A percentile compares a stretch with the other conserved stretches of the same genome.
Evolutionary conservation across 2,888 invertebrate species (phyloP).

Genomic region (Cantharis rustica): DNA sequence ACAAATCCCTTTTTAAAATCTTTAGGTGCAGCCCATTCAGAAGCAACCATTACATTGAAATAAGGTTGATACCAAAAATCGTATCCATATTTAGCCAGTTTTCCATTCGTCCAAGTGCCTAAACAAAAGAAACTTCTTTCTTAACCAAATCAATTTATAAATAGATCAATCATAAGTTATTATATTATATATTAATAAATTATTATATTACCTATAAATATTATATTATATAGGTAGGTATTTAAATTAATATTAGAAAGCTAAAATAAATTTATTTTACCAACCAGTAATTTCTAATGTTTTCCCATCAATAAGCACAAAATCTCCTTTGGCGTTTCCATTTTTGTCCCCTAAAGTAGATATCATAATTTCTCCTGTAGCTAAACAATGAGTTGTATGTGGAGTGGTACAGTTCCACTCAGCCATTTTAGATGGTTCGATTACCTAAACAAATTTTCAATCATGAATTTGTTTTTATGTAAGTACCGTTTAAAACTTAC

Average conservation of each 20-base stretch:
- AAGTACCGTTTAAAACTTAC: slow-evolving; percentile 53
- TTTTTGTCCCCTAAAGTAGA: slow-evolving; percentile 89
- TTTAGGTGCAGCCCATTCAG: slow-evolving; percentile 92
- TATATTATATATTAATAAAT: too few relatives aligned
- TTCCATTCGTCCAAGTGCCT: slow-evolving; percentile 79
- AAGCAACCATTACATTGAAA: slow-evolving; percentile 86
- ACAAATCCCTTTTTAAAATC: slow-evolving; percentile 73
- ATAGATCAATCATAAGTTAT: too few relatives aligned
- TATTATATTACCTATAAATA: too few relatives aligned
- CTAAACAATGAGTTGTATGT: slow-evolving; percentile 93
- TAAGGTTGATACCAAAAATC: slow-evolving; percentile 98
- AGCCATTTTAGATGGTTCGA: slow-evolving; percentile 81
- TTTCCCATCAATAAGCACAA: slow-evolving; percentile 83
- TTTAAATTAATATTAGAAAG: neutral
- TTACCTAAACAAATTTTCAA: slow-evolving; percentile 59
- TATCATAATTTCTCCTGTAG: slow-evolving; percentile 92
- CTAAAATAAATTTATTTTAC: neutral
- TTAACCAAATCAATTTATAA: neutral
- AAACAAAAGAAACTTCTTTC: neutral
- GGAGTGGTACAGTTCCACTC: slow-evolving; percentile 80
- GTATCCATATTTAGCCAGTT: slow-evolving; percentile 80
- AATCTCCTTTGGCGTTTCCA: slow-evolving; percentile 87
- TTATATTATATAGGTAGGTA: neutral
- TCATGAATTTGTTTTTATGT: neutral
- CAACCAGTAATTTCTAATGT: slow-evolving; percentile 69